A percentile compares a stretch with the other conserved stretches of the same genome.
Conservation (phyloP, 2,113 vertebrate genomes). For the Crotophaga sulcirostris region DNA sequence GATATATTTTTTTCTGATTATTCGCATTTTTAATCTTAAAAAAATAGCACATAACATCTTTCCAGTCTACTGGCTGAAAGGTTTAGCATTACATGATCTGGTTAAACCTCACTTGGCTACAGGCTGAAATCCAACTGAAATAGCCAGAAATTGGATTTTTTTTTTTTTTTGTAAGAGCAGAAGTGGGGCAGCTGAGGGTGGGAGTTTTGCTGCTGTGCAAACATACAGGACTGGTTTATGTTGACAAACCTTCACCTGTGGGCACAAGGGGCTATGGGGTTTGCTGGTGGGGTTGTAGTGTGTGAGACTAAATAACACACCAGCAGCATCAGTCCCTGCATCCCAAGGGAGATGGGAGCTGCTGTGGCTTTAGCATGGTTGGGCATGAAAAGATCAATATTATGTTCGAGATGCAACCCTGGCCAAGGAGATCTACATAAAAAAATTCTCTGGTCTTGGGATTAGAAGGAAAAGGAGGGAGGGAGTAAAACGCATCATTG, state of each 20-base stretch:
- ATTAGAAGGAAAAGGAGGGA: not conserved
- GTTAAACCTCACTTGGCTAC: not conserved
- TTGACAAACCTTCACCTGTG: not conserved
- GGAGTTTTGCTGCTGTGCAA: not conserved
- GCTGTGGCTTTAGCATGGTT: not conserved
- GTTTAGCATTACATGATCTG: not conserved
- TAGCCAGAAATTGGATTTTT: not conserved
- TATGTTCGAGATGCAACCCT: not conserved
- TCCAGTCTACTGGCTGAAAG: not conserved
- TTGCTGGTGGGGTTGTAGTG: not conserved
- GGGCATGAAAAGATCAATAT: not conserved
- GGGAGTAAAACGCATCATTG: not conserved
- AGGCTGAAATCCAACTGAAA: not conserved
- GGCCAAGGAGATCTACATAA: not conserved
- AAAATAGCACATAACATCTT: not conserved
- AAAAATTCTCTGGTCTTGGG: not conserved
- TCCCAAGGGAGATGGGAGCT: not conserved
- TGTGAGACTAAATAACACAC: not conserved
- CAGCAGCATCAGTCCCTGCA: not conserved
- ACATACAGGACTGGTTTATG: not conserved
- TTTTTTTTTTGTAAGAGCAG: not conserved
- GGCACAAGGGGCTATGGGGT: not conserved
- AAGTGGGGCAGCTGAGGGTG: rapidly evolving
- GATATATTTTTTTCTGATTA: not conserved
- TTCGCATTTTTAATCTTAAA: not conserved